Percentiles rank a stretch among this genome's conserved stretches.
Evolutionary conservation across 1,140 invertebrate species (phyloP).

Genomic region (Drosophila busckii): DNA sequence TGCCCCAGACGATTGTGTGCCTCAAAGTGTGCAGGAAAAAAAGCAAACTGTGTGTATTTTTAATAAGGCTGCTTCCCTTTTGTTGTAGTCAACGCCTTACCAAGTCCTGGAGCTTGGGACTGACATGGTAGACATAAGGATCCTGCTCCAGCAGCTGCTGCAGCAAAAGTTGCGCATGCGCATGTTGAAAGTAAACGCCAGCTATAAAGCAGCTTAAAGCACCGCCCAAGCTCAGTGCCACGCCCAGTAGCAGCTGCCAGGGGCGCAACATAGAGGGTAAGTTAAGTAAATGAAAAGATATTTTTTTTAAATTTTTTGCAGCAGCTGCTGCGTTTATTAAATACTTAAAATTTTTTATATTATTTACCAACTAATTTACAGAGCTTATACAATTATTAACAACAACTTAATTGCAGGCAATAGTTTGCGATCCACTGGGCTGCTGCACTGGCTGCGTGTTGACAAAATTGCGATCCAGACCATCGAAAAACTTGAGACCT

Average conservation of each 20-base stretch:
- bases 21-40: conserved; percentile 15
- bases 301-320: not conserved
- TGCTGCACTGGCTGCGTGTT: conserved; percentile 25
- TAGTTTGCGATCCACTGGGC: not conserved
- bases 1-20: conserved; percentile 80
- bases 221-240: conserved; percentile 24
- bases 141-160: conserved; percentile 41
- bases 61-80: no score
- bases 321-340: not conserved
- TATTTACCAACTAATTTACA: not conserved
- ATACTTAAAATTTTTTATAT: not conserved
- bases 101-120: conserved; percentile 44
- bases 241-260: conserved; percentile 38
- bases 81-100: conserved; percentile 21
- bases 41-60: conserved; percentile 44
- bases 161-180: conserved; percentile 24
- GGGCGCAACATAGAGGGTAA: conserved; percentile 12
- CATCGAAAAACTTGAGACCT: conserved; percentile 94
- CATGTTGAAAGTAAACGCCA: conserved; percentile 56
- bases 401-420: not conserved
- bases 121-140: conserved; percentile 64
- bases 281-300: not conserved
- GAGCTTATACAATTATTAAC: not conserved
- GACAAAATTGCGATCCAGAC: conserved; percentile 69
- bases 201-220: conserved; percentile 34